These are phyloP conservation scores for Typhlomys cinereus DNA, from an alignment of 2,113 vertebrate species.

Conservation along the genomic window DNA sequence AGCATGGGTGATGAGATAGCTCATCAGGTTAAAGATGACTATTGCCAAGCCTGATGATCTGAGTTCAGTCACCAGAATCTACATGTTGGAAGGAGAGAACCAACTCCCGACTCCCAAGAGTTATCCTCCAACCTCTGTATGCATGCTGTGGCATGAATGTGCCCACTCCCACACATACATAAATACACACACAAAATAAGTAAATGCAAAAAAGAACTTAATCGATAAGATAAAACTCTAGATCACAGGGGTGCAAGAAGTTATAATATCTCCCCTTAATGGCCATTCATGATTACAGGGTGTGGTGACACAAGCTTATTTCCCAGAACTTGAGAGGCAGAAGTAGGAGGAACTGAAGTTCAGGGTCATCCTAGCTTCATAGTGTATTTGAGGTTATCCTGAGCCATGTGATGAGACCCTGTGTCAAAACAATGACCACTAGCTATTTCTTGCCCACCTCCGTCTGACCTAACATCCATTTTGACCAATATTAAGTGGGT, in stretches of 20 bases:
- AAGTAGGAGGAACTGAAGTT: background rate
- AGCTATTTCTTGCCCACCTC: background rate
- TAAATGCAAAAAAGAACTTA: no score
- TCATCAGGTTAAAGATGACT: no score
- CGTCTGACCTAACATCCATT: background rate
- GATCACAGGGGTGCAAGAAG: background rate
- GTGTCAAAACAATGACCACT: background rate
- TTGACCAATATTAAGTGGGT: background rate
- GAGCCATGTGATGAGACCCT: background rate
- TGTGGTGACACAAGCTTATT: background rate
- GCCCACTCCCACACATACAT: no score
- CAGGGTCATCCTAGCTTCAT: background rate
- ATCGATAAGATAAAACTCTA: background rate
- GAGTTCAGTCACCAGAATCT: no score
- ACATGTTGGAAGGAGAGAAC: no score
- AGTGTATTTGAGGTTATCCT: background rate
- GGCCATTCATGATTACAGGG: background rate
- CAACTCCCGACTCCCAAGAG: no score
- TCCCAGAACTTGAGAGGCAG: background rate
- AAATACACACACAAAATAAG: no score
- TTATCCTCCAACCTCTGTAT: no score
- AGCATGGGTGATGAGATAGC: no score
- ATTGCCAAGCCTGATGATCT: no score
- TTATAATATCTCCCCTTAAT: background rate
- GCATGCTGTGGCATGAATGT: no score